Base-by-base conservation (phyloP, 2,888 invertebrate species). In the Tetramorium bicarinatum region DNA sequence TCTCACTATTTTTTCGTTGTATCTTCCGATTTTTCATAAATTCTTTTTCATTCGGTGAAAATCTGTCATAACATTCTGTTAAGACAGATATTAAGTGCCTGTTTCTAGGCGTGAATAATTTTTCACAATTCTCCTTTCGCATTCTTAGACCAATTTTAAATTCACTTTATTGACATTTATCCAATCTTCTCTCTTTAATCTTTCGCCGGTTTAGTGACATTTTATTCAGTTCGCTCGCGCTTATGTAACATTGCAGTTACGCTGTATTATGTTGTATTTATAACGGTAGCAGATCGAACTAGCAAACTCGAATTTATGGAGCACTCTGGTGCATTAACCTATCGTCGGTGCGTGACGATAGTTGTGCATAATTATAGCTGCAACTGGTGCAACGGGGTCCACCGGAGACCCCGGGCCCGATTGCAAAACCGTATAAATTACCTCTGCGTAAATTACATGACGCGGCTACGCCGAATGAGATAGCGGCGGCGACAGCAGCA, bases 361-460 rank as follows among this genome's bases (percentile, higher is more conserved):
- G 89, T 84, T 80, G 85, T 66, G 71, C 67, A 85, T 89, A 90
- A 89, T 89, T 89, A 86, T 77, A 80, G 81, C 59, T 44, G 84
- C 74, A 79, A 87, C 86, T 81, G 88, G 87, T 85, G 85, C 85
- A 85, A 87, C 88, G 79, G 75, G 86, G 61, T 82, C 69, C 54
- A 47, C 75, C 44, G 52, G 25, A 59, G 79, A 86, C 82, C 49
- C 34, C 59, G 62, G 49, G 75, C 79, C 79, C 34, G 62, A 66
- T 91, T 90, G 74, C 88, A 85, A 84, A 90, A 91, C 75, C 54
- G 79, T 84, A 87, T 85, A 87, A 87, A 90, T 90, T 89, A 86
- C 59, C 77, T 61, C 69, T 47, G 41, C 41, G 79, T 61, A 85
- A 89, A 89, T 89, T 89, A 84, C 66, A 67, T 18, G 66, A 47